Evolutionary conservation across 30 jellyfish, hydroid and myxozoan genomes (phyloP).

Genomic region (Turritopsis dohrnii): DNA sequence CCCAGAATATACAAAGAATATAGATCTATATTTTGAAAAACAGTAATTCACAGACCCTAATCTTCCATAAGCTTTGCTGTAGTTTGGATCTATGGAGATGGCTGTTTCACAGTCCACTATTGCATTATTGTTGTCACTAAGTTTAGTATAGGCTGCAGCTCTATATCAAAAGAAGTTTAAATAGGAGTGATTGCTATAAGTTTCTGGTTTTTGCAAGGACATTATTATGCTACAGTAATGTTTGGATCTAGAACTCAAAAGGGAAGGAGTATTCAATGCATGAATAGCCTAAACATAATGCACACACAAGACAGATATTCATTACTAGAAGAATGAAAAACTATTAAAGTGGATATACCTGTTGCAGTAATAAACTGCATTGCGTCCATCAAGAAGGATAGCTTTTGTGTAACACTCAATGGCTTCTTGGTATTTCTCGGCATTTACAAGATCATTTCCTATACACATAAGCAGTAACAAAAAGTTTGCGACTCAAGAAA

Average conservation of each 20-base stretch:
- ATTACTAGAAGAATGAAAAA: neutral
- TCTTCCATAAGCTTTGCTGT: constrained; percentile 93
- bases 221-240: too few relatives aligned
- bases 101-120: constrained; percentile 77
- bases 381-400: constrained; percentile 37
- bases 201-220: too few relatives aligned
- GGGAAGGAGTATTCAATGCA: too few relatives aligned
- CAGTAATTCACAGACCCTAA: constrained; percentile 58
- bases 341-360: constrained; percentile 35
- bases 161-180: constrained; percentile 19
- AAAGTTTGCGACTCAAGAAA: neutral
- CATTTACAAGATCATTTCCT: constrained; percentile 80
- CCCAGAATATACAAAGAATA: too few relatives aligned
- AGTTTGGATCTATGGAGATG: constrained; percentile 55
- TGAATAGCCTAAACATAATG: too few relatives aligned
- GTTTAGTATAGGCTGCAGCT: constrained; percentile 92
- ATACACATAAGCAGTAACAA: neutral
- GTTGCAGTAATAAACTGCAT: constrained; percentile 77
- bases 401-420: constrained; percentile 67
- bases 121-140: constrained; percentile 50
- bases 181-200: neutral
- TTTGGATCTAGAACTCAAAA: too few relatives aligned
- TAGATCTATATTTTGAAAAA: too few relatives aligned
- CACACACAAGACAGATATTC: neutral
- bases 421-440: constrained; percentile 57